These are phyloP conservation scores for Psilopogon haemacephalus DNA, from an alignment of 2,113 vertebrate species.

Conservation along the genomic window DNA sequence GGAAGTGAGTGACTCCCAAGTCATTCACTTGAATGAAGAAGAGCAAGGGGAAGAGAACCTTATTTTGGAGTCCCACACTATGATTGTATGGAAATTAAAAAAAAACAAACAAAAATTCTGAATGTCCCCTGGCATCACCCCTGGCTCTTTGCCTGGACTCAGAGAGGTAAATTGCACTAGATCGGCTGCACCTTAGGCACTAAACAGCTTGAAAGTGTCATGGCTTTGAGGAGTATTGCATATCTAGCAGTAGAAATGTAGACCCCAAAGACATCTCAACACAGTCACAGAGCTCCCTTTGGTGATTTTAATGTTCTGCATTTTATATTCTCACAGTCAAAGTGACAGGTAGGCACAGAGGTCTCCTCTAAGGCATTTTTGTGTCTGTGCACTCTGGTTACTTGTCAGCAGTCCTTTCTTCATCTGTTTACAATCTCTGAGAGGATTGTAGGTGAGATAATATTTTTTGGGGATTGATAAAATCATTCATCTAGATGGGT, in stretches of 20 bases:
- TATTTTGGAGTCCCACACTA: not conserved
- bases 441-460: not conserved
- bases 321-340: not conserved
- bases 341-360: not conserved
- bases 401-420: not conserved
- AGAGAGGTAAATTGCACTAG: not conserved
- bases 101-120: not conserved
- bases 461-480: not conserved
- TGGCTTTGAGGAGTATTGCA: not conserved
- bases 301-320: not conserved
- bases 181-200: not conserved
- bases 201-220: not conserved
- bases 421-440: not conserved
- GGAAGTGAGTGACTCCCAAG: not conserved
- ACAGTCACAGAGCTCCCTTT: not conserved
- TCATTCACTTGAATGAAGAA: too few relatives aligned
- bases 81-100: not conserved
- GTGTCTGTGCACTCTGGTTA: not conserved
- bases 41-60: not conserved
- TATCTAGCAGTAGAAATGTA: not conserved
- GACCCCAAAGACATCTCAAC: not conserved
- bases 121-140: not conserved
- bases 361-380: not conserved
- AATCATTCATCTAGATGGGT: conserved; percentile 1
- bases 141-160: not conserved